phyloP scores from a whole-genome alignment of 2,113 vertebrate species.

The Nothobranchius furzeri region DNA sequence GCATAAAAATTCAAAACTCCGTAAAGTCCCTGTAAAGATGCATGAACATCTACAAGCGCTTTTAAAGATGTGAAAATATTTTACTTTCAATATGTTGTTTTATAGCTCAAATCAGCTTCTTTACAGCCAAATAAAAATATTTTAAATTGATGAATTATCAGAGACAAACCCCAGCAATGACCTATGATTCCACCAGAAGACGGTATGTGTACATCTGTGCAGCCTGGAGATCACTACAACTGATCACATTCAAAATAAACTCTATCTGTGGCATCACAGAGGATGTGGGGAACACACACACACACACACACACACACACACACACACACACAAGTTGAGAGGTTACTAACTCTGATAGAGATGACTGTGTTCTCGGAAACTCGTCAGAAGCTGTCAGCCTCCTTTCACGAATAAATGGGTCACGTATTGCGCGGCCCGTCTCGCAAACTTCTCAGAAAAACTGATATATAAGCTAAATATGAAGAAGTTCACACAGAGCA shows the following conservation, averaged over 20 bases:
- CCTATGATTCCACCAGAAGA: constrained; percentile 19
- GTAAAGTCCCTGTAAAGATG: neutral
- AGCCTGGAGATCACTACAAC: constrained; percentile 40
- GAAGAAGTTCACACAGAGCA: constrained; percentile 39
- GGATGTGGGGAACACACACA: constrained; percentile 62
- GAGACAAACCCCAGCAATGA: neutral
- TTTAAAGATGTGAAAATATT: neutral
- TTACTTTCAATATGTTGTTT: neutral
- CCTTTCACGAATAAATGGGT: constrained; percentile 66
- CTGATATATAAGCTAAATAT: constrained; percentile 45
- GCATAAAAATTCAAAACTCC: too few species aligned
- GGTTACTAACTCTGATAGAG: constrained; percentile 61
- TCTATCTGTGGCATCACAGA: constrained; percentile 61
- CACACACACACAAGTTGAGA: constrained; percentile 17
- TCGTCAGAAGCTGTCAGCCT: constrained; percentile 42
- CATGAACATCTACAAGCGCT: neutral
- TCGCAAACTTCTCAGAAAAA: constrained; percentile 70
- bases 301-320: constrained; percentile 19
- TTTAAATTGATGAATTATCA: constrained; percentile 7
- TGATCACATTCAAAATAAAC: constrained; percentile 60
- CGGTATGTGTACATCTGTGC: constrained; percentile 1
- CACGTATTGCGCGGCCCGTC: constrained; percentile 52
- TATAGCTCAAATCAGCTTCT: neutral
- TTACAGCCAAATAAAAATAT: neutral
- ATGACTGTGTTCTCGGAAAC: constrained; percentile 71